A percentile compares a stretch with the other conserved stretches of the same genome.
phyloP scores from a whole-genome alignment of 2,797 vertebrate species.

The Schizothorax lantsangensis region DNA sequence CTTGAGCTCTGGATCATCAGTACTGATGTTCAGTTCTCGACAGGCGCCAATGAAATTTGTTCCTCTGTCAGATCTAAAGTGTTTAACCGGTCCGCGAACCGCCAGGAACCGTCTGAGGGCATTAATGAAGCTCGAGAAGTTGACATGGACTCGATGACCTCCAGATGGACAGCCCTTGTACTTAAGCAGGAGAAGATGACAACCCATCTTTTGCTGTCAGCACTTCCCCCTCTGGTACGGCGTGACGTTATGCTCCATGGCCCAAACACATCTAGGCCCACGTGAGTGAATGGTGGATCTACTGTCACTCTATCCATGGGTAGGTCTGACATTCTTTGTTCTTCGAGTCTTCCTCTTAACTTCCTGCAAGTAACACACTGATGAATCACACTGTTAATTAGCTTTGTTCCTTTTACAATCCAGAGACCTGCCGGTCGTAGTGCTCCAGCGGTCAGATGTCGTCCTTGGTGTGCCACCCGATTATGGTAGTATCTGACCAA shows the following conservation, averaged over 20 bases:
- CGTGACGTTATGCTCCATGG: background rate
- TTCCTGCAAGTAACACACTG: background rate
- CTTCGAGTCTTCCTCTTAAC: background rate
- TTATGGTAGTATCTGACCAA: background rate
- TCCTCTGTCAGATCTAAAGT: background rate
- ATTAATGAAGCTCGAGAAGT: background rate
- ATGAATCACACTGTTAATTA: background rate
- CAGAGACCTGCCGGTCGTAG: background rate
- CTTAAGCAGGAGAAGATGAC: background rate
- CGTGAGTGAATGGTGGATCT: background rate
- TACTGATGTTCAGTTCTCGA: background rate
- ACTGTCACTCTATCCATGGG: background rate
- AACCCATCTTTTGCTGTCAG: background rate
- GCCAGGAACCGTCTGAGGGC: background rate
- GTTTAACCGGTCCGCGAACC: background rate
- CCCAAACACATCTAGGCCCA: background rate
- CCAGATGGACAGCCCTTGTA: background rate
- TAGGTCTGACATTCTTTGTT: background rate
- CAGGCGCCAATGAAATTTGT: background rate
- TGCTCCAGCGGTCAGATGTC: background rate
- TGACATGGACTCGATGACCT: conserved; percentile 12
- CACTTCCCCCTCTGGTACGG: background rate
- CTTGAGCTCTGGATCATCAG: background rate
- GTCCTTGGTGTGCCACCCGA: background rate
- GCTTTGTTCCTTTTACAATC: background rate